Evolutionary conservation across 2,888 invertebrate genomes (phyloP).

Genomic region (Athripsodes cinereus): DNA sequence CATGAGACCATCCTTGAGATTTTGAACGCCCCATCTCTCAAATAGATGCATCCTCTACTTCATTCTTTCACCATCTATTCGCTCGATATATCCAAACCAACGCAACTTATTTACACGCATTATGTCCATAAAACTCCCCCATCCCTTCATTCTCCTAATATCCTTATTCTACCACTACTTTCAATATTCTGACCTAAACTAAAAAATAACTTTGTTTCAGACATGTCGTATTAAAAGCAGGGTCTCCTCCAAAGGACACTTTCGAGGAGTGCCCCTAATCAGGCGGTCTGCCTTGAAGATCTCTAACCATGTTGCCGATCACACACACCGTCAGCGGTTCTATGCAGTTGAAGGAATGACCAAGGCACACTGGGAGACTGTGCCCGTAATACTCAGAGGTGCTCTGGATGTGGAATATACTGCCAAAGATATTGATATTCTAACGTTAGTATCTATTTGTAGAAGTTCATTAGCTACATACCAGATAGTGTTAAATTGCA

Average conservation of each 20-base stretch:
- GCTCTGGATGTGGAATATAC: slow-evolving; percentile 6
- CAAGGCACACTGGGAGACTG: slow-evolving; percentile 15
- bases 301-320: background rate
- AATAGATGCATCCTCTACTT: no score
- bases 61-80: no score
- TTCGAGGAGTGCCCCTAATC: slow-evolving; percentile 21
- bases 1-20: no score
- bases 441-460: slow-evolving; percentile 20
- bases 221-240: slow-evolving; percentile 15
- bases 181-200: no score
- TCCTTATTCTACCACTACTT: no score
- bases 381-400: slow-evolving; percentile 12
- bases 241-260: slow-evolving; percentile 4
- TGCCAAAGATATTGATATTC: slow-evolving; percentile 20
- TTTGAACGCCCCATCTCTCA: no score
- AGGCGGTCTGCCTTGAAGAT: slow-evolving; percentile 3
- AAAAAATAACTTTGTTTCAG: slow-evolving; percentile 9
- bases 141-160: no score
- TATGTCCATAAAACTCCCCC: no score
- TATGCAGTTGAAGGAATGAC: background rate
- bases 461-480: no score
- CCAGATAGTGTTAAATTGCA: no score
- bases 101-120: no score
- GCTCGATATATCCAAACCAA: no score
- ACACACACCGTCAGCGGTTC: background rate